Evolutionary conservation across 2,888 invertebrate species (phyloP).

Genomic region (Cephalotes varians): DNA sequence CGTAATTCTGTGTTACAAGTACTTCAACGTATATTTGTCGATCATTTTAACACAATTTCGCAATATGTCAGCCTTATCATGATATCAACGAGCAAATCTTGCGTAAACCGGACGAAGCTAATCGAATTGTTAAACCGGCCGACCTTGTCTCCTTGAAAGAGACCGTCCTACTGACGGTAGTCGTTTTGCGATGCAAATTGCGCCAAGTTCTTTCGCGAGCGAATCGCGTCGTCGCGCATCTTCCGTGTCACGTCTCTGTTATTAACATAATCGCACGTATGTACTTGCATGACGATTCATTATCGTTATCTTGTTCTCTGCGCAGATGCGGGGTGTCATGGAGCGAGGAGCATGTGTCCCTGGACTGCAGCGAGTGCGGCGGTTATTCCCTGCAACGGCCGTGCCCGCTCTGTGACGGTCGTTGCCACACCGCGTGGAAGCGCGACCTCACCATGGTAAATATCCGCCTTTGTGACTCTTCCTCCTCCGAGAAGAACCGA

Average conservation of each 20-base stretch:
- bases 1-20: not conserved
- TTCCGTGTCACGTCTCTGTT: not conserved
- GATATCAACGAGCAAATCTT: not conserved
- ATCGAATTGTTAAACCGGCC: not conserved
- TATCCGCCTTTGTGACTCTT: slow-evolving; percentile 55
- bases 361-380: slow-evolving; percentile 93
- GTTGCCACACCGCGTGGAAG: slow-evolving; percentile 91
- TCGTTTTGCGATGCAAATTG: slow-evolving; percentile 8
- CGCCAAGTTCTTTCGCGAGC: not conserved
- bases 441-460: slow-evolving; percentile 92
- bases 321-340: slow-evolving; percentile 92
- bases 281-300: not conserved
- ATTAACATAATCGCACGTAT: not conserved
- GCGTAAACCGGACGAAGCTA: not conserved
- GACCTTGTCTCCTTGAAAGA: not conserved
- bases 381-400: slow-evolving; percentile 92
- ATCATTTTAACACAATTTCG: not conserved
- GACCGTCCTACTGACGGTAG: not conserved
- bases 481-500: not conserved
- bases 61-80: not conserved
- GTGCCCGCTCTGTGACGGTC: slow-evolving; percentile 92
- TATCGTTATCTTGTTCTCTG: slow-evolving; percentile 47
- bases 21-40: not conserved
- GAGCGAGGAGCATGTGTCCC: slow-evolving; percentile 92
- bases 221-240: not conserved